Conservation (phyloP, 2,888 invertebrate species). For the Augochlorella aurata region DNA sequence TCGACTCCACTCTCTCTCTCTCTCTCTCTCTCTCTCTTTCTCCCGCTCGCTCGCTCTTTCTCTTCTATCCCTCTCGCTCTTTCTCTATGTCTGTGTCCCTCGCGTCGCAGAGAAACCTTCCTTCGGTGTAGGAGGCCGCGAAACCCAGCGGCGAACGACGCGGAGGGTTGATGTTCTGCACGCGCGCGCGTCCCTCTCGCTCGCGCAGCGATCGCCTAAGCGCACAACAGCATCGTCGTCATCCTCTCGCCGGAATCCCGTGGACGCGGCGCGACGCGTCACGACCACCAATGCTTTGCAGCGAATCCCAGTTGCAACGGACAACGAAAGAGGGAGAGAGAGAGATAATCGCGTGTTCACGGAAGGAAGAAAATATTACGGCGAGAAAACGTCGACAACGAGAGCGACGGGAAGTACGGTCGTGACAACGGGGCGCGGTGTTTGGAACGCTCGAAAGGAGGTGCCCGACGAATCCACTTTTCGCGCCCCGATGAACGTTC, state of each 20-base stretch:
- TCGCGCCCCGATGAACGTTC: conserved; percentile 34
- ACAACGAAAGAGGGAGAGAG: neutral
- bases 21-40: neutral
- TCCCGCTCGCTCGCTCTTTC: neutral
- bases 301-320: neutral
- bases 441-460: conserved; percentile 45
- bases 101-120: neutral
- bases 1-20: conserved; percentile 13
- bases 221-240: neutral
- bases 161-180: conserved; percentile 5
- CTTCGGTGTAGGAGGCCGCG: conserved; percentile 5
- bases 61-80: neutral
- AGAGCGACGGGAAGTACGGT: neutral
- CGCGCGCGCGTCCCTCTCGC: conserved; percentile 8
- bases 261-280: neutral
- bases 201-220: conserved; percentile 10
- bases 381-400: neutral
- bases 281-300: too few relatives aligned
- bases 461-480: conserved; percentile 66
- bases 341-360: neutral
- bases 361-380: neutral
- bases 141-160: conserved; percentile 1
- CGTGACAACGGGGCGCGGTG: conserved; percentile 55
- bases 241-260: neutral
- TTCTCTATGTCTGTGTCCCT: neutral